A percentile compares a stretch with the other conserved stretches of the same genome.
Conservation (phyloP, 2,888 invertebrate genomes). For the Invenusta paracnida region DNA sequence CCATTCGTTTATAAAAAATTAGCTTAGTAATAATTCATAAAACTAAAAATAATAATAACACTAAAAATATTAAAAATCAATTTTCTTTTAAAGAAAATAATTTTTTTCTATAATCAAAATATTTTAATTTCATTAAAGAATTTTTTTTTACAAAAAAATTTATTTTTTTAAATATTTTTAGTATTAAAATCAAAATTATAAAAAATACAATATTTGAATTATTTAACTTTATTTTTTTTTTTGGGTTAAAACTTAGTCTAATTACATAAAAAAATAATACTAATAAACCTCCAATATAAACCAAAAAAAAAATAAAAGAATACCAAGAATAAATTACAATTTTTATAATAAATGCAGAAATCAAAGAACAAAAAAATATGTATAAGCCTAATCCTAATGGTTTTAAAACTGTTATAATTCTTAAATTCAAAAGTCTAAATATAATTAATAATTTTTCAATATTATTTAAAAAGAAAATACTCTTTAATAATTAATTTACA, state of each 20-base stretch:
- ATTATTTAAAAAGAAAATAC: constrained; percentile 1
- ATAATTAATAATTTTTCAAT: constrained; percentile 20
- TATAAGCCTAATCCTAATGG: constrained; percentile 26
- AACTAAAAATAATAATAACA: constrained; percentile 63
- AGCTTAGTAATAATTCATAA: constrained; percentile 45
- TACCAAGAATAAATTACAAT: constrained; percentile 8
- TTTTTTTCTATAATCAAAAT: constrained; percentile 62
- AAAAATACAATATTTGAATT: constrained; percentile 64
- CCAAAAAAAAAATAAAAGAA: constrained; percentile 30
- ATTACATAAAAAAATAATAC: constrained; percentile 33
- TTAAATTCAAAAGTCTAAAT: constrained; percentile 14
- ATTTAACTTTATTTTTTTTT: constrained; percentile 22
- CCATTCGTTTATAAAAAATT: background rate
- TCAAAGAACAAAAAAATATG: constrained; percentile 26
- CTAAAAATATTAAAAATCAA: constrained; percentile 64
- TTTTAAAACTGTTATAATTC: constrained; percentile 13
- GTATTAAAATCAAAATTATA: constrained; percentile 65
- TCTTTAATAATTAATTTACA: constrained; percentile 7
- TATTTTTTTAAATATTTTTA: constrained; percentile 66
- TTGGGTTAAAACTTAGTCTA: constrained; percentile 8
- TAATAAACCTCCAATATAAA: constrained; percentile 35
- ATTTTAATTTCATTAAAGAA: constrained; percentile 20
- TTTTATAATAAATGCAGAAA: constrained; percentile 12
- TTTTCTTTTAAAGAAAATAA: constrained; percentile 68
- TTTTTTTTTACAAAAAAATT: constrained; percentile 51